A percentile compares a stretch with the other conserved stretches of the same genome.
These are phyloP conservation scores for Drosophila affinis DNA, from an alignment of 2,888 invertebrate species.

Conservation along the genomic window DNA sequence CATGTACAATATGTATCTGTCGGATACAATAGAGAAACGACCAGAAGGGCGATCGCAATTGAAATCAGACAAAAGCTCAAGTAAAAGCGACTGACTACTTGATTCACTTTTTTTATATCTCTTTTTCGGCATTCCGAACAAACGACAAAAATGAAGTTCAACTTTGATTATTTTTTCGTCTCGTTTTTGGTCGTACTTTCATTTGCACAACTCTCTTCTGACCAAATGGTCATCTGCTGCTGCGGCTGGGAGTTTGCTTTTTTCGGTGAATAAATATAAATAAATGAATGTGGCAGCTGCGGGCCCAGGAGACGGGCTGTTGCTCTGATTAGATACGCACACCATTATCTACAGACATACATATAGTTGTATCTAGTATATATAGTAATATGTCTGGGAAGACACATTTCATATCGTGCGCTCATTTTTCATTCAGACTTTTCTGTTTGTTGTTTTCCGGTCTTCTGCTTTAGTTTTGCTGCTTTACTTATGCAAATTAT, in stretches of 20 bases:
- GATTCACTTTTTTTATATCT: slow-evolving; percentile 24
- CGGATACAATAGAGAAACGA: slow-evolving; percentile 7
- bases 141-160: slow-evolving; percentile 30
- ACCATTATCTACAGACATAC: slow-evolving; percentile 29
- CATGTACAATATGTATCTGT: slow-evolving; percentile 15
- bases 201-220: slow-evolving; percentile 49
- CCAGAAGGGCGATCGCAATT: slow-evolving; percentile 46
- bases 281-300: slow-evolving; percentile 40
- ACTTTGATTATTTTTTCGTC: not conserved
- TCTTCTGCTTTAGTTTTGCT: slow-evolving; percentile 55
- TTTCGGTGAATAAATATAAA: slow-evolving; percentile 32
- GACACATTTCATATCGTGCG: slow-evolving; percentile 36
- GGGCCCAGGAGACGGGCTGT: slow-evolving; percentile 65
- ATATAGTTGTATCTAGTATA: slow-evolving; percentile 27
- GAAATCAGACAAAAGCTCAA: slow-evolving; percentile 53
- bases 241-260: slow-evolving; percentile 14
- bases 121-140: slow-evolving; percentile 22
- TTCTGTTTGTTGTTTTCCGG: slow-evolving; percentile 19
- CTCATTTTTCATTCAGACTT: slow-evolving; percentile 33
- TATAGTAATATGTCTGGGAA: slow-evolving; percentile 10
- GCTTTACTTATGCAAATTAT: slow-evolving; percentile 38
- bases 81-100: slow-evolving; percentile 60
- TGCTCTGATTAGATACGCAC: slow-evolving; percentile 69
- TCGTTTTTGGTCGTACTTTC: slow-evolving; percentile 52
- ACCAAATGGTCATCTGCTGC: slow-evolving; percentile 7